Base-by-base conservation (phyloP, 2,113 vertebrate genomes). In the Zosterops hypoxanthus region DNA sequence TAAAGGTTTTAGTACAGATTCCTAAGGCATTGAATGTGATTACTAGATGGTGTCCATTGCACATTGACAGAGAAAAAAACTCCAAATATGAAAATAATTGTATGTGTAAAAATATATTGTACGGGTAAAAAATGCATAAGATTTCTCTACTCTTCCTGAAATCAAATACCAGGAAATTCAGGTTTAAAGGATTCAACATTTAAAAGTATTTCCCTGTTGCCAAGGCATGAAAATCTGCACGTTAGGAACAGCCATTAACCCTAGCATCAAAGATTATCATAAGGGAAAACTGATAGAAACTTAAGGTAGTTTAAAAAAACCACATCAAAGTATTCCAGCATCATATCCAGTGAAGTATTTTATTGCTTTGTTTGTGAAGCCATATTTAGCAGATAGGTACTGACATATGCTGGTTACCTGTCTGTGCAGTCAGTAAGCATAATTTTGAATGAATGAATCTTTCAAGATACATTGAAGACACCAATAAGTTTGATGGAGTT, bases 201-300 rank as follows among this genome's bases (percentile, higher is more conserved):
- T 44, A 10, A 39, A 81, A 69, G 4, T 15, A 41, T 60, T 72
- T 59, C 26, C 31, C 7, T 44, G 9, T 16, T 64, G 10, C 8
- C 29, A 14, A 64, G 4, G 50, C 9, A 75, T 20, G 24, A 78
- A 71, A 85, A 64, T 31, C 5, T 61, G 6, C 7, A 18, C 29
- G 46, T n/a, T 63, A 64, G 15, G 17, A 91, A 20, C 8, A 88
- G 14, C 5, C 11, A 23, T 63, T 71, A 63, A 4, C 18, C 4
- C 0, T 0, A 76, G 12, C 18, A 52, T 26, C 24, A 52, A 68
- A 55, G 13, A 33, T 15, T 17, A 59, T 31, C 1, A 1, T 25
- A 60, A 52, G 2, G 8, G 12, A 82, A 73, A 66, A 47, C 4
- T 4, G 33, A 63, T 1, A 71, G 34, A 25, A 71, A 42, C 2